Percentiles rank a stretch among this genome's conserved stretches.
Evolutionary conservation across 2,113 vertebrate genomes (phyloP).

Genomic region (Chroicocephalus ridibundus): DNA sequence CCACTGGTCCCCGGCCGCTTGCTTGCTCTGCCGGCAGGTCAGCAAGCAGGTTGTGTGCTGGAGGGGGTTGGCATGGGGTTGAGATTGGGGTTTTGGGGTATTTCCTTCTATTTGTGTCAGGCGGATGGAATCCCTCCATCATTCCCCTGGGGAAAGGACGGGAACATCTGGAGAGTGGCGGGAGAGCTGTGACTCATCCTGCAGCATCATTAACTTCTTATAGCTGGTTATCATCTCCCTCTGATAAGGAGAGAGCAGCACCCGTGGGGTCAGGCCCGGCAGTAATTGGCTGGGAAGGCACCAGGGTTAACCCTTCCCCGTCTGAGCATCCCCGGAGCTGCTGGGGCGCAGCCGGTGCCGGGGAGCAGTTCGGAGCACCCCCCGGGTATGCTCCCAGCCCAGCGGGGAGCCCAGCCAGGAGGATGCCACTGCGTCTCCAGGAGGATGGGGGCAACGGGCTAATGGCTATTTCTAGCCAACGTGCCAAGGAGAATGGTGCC

Average conservation of each 20-base stretch:
- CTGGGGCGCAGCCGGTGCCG: not conserved
- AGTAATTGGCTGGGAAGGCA: conserved; percentile 49
- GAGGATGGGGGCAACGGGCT: not conserved
- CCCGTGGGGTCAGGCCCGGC: not conserved
- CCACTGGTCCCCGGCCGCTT: fast-evolving
- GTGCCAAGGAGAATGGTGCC: not conserved
- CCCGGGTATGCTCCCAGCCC: fast-evolving
- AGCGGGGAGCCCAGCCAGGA: not conserved
- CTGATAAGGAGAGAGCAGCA: conserved; percentile 43
- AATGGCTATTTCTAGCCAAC: not conserved
- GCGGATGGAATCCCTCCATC: conserved; percentile 31
- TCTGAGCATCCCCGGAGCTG: not conserved
- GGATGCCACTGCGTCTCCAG: not conserved
- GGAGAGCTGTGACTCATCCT: conserved; percentile 64
- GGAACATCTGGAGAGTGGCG: conserved; percentile 61
- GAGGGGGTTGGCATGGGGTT: not conserved
- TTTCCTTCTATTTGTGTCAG: conserved; percentile 3
- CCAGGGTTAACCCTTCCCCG: conserved; percentile 12
- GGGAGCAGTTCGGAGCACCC: not conserved
- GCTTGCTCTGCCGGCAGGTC: not conserved
- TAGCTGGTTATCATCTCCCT: conserved; percentile 64
- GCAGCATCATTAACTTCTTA: conserved; percentile 72
- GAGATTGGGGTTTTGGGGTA: not conserved
- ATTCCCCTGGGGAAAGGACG: not conserved
- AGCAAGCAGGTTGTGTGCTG: not conserved